A percentile compares a stretch with the other conserved stretches of the same genome.
Evolutionary conservation across 2,113 vertebrate genomes (phyloP).

Genomic region (Anthoscopus minutus): DNA sequence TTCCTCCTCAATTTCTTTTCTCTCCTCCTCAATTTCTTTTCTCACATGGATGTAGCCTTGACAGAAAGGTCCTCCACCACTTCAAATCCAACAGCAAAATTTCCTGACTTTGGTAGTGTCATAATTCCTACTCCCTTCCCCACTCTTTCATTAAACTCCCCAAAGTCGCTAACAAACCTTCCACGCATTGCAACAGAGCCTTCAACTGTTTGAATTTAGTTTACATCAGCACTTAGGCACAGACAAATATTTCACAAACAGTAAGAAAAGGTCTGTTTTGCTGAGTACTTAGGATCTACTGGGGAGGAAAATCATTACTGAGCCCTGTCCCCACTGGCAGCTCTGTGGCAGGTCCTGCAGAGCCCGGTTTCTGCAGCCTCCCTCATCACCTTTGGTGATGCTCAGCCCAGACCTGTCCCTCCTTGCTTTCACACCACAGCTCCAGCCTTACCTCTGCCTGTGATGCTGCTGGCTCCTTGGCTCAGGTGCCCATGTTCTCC

Average conservation of each 20-base stretch:
- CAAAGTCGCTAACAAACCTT: neutral
- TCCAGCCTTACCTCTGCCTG: neutral
- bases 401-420: neutral
- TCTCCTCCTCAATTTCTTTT: neutral
- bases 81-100: neutral
- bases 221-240: neutral
- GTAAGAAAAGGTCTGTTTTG: neutral
- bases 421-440: neutral
- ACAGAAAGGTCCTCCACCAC: neutral
- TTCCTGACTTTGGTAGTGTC: neutral
- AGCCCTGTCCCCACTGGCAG: neutral
- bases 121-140: neutral
- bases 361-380: neutral
- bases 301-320: accelerated
- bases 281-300: neutral
- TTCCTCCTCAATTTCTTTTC: neutral
- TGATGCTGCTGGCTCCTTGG: neutral
- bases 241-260: neutral
- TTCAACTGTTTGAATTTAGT: neutral
- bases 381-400: neutral
- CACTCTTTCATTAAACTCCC: neutral
- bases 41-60: neutral
- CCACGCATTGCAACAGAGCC: neutral
- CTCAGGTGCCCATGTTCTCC: neutral
- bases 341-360: neutral